These are phyloP conservation scores for Caenorhabditis sp. DNA, from an alignment of 2,888 invertebrate species.

Conservation along the genomic window DNA sequence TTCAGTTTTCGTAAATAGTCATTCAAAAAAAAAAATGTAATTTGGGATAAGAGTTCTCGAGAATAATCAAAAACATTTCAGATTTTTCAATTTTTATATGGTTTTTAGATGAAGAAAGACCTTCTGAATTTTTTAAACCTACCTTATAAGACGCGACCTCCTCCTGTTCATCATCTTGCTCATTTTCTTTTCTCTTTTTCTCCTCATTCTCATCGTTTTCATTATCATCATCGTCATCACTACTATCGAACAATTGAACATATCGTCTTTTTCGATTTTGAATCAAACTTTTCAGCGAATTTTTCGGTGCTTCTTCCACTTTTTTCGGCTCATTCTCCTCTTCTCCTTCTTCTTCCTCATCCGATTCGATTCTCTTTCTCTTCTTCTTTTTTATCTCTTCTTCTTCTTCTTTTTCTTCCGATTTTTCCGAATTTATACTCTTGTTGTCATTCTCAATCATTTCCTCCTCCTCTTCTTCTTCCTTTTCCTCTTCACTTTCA, in stretches of 20 bases:
- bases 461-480: constrained; percentile 13
- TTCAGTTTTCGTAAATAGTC: too few relatives aligned
- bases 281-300: constrained; percentile 19
- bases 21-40: too few relatives aligned
- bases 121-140: too few relatives aligned
- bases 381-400: constrained; percentile 20
- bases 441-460: constrained; percentile 9
- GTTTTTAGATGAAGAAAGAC: too few relatives aligned
- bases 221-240: constrained; percentile 4
- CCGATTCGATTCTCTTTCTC: constrained; percentile 27
- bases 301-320: neutral
- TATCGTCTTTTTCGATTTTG: constrained; percentile 13
- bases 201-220: constrained; percentile 5
- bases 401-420: neutral
- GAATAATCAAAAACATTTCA: too few relatives aligned
- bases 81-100: too few relatives aligned
- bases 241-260: constrained; percentile 21
- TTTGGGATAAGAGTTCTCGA: too few relatives aligned
- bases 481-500: neutral
- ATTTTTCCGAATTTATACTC: neutral
- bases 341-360: constrained; percentile 36
- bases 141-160: constrained; percentile 16
- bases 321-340: constrained; percentile 4
- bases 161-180: neutral
- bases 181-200: neutral